These are phyloP conservation scores for Copidosoma aretas DNA, from an alignment of 2,888 invertebrate genomes.

Conservation along the genomic window DNA sequence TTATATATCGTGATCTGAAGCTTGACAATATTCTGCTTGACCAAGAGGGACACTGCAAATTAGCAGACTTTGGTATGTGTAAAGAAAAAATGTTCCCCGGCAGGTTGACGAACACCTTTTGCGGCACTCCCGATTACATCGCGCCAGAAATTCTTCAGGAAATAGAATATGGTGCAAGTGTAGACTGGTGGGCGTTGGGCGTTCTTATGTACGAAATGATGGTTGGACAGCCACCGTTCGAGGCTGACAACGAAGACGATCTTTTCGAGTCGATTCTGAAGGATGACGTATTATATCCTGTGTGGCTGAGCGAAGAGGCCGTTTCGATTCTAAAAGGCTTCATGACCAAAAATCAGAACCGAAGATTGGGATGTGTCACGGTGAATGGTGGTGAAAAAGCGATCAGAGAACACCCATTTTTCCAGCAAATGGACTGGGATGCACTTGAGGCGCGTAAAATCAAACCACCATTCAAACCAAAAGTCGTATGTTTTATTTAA, in stretches of 20 bases:
- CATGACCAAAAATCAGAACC: conserved; percentile 96
- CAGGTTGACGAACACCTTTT: conserved; percentile 89
- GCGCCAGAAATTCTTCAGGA: conserved; percentile 97
- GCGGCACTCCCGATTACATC: conserved; percentile 99
- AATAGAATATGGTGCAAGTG: conserved; percentile 87
- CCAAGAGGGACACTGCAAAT: conserved; percentile 92
- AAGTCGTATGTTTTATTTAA: conserved; percentile 75
- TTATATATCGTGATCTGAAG: conserved; percentile 98
- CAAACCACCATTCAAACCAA: conserved; percentile 97
- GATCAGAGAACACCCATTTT: conserved; percentile 89
- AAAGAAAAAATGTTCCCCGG: conserved; percentile 94
- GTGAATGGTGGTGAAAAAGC: conserved; percentile 79
- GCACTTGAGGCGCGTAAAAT: conserved; percentile 88
- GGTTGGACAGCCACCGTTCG: conserved; percentile 99
- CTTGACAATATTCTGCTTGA: conserved; percentile 98
- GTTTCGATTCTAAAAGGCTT: conserved; percentile 92
- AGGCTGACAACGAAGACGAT: conserved; percentile 99
- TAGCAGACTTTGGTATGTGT: conserved; percentile 98
- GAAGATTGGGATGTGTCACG: conserved; percentile 88
- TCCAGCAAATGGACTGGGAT: conserved; percentile 96
- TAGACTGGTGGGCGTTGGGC: conserved; percentile 97
- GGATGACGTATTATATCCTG: conserved; percentile 98
- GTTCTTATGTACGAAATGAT: conserved; percentile 99
- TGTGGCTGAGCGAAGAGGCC: conserved; percentile 92
- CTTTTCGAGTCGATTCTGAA: conserved; percentile 97